Base-by-base conservation (phyloP, 2,797 vertebrate species). In the Darevskia nairensis region DNA sequence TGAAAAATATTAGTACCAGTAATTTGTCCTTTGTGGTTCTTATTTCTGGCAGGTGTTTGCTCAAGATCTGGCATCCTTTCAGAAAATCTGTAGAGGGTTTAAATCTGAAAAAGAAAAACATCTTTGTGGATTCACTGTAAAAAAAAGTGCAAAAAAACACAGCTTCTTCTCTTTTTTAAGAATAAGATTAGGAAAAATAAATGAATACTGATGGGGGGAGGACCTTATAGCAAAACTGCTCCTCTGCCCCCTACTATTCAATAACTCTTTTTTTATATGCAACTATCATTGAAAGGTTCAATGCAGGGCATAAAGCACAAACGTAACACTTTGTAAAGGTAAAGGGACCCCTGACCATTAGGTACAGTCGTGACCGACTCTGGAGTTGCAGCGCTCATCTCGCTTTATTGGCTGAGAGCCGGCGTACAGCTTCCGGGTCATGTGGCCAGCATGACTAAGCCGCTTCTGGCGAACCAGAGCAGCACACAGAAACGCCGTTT, bases 21-120 rank as follows among this genome's bases (percentile, higher is more conserved):
- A 93, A 94, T 55, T 94, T 92, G 93, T 97, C 78, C 0, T 91
- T 94, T 46, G 98, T 97, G 81, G 97, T 95, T 82, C 97, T 96
- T 81, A 98, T 96, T 93, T 99, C 98, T 9, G 97, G 96, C 96
- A 98, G 98, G 85, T 97, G 97, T 92, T 98, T 97, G 93, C 97
- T 98, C 85, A 99, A 95, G 66, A 98, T 97, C 87, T 96, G 94
- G 93, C 98, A 99, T n/a, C 96, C 97, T 0, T 96, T 96, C 74
- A 98, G 97, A 93, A 99, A 99, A 81, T 96, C 97, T 92, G 98
- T 97, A 0, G 98, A 97, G 44, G 98, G 98, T 88, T 97, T 96
- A 94, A 93, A 98, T 95, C 99, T 99, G 94, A 90, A 95, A 90
- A 89, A 39, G 85, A 86, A 92, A 95, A 92, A 93, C 59, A 80